Percentiles rank a stretch among this genome's conserved stretches.
Evolutionary conservation across 2,797 vertebrate genomes (phyloP).

Genomic region (Poeciliopsis turneri): DNA sequence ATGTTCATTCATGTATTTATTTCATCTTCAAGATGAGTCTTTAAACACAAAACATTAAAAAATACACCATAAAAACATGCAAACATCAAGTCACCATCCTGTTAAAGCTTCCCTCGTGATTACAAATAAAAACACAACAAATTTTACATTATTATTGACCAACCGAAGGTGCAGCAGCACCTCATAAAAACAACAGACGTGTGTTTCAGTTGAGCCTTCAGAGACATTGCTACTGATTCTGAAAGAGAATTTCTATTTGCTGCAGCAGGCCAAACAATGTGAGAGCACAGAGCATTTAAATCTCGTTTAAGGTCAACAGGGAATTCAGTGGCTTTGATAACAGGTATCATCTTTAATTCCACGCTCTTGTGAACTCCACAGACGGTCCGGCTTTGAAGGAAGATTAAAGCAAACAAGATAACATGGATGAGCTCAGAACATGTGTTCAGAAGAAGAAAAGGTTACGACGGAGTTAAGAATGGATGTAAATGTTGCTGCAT

Average conservation of each 20-base stretch:
- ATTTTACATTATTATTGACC: not conserved
- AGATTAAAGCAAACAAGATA: conserved; percentile 35
- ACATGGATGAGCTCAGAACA: conserved; percentile 11
- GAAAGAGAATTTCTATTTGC: conserved; percentile 63
- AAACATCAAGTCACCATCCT: not conserved
- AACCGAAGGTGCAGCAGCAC: conserved; percentile 1
- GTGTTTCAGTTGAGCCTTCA: conserved; percentile 31
- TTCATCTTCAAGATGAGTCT: not conserved
- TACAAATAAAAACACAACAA: not conserved
- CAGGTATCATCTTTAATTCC: conserved; percentile 61
- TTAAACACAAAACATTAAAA: not conserved
- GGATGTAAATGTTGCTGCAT: conserved; percentile 3
- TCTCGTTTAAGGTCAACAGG: conserved; percentile 62
- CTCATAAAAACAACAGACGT: conserved; percentile 2
- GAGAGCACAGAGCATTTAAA: conserved; percentile 66
- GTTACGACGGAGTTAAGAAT: conserved; percentile 32
- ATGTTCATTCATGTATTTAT: not conserved
- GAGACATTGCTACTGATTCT: conserved; percentile 69
- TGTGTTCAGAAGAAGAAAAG: conserved; percentile 30
- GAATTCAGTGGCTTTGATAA: conserved; percentile 66
- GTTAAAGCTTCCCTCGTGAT: not conserved
- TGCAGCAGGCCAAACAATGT: conserved; percentile 49
- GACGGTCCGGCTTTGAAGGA: conserved; percentile 37
- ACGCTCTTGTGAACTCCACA: conserved; percentile 30
- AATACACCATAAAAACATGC: not conserved